Conservation (phyloP, 2,797 vertebrate species). For the Schizopygopsis malacanthus region DNA sequence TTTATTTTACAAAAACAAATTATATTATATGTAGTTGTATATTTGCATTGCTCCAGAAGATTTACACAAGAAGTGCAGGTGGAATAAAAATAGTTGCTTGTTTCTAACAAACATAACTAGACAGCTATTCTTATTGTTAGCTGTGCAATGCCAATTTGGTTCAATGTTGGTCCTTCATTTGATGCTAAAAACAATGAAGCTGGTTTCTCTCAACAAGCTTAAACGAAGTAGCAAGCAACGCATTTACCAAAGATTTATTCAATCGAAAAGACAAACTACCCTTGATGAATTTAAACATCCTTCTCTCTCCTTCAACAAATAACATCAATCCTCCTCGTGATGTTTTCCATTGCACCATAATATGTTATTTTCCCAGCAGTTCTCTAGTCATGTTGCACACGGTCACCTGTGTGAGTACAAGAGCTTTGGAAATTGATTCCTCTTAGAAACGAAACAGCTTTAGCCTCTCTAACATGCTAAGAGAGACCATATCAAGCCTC, state of each 20-base stretch:
- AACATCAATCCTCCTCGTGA: slow-evolving; percentile 13
- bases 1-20: not conserved
- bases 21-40: not conserved
- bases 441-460: slow-evolving; percentile 21
- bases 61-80: not conserved
- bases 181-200: slow-evolving; percentile 3
- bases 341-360: not conserved
- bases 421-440: slow-evolving; percentile 39
- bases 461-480: not conserved
- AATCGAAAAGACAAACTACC: slow-evolving; percentile 26
- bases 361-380: slow-evolving; percentile 30
- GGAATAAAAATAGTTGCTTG: too few relatives aligned
- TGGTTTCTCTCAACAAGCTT: slow-evolving; percentile 3
- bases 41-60: not conserved
- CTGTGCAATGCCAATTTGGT: not conserved
- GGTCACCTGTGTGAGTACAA: not conserved
- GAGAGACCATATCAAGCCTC: not conserved
- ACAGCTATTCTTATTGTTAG: not conserved
- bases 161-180: not conserved
- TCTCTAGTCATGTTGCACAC: slow-evolving; percentile 20
- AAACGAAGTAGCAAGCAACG: slow-evolving; percentile 19
- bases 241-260: slow-evolving; percentile 26
- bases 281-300: slow-evolving; percentile 26
- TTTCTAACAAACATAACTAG: not conserved
- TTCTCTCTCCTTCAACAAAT: slow-evolving; percentile 9